A percentile compares a stretch with the other conserved stretches of the same genome.
These are phyloP conservation scores for Xiphorhynchus erythropygius DNA, from an alignment of 2,797 vertebrate genomes.

Conservation along the genomic window DNA sequence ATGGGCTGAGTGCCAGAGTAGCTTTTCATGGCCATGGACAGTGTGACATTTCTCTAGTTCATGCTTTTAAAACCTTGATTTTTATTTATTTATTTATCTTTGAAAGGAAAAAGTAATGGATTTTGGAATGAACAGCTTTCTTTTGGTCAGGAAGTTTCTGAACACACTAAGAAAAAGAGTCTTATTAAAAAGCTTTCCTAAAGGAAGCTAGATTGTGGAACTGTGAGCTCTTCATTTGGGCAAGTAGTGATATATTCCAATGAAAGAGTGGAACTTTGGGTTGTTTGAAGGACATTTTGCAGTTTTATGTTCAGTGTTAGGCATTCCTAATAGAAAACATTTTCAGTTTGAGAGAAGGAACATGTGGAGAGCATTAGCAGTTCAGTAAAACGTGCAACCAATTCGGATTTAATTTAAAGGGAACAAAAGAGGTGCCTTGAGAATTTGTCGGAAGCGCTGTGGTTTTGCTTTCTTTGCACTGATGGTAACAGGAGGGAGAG, in stretches of 20 bases:
- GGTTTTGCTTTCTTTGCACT: constrained; percentile 44
- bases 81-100: not conserved
- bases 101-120: not conserved
- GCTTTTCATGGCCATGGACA: not conserved
- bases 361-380: constrained; percentile 65
- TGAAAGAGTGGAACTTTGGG: not conserved
- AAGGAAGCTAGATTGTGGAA: not conserved
- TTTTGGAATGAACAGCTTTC: not conserved
- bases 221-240: not conserved
- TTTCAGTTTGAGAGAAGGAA: constrained; percentile 41
- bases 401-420: constrained; percentile 67
- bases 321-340: constrained; percentile 54
- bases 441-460: constrained; percentile 51
- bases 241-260: not conserved
- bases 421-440: constrained; percentile 61
- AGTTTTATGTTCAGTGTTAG: constrained; percentile 48
- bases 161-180: not conserved
- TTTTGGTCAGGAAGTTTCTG: not conserved
- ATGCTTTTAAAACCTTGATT: not conserved
- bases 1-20: not conserved
- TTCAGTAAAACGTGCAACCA: constrained; percentile 46
- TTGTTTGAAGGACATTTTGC: constrained; percentile 30
- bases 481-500: constrained; percentile 18
- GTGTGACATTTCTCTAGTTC: not conserved
- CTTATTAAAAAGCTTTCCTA: not conserved